Conservation (phyloP, 2,797 vertebrate species). For the Syngnathus rostellatus region DNA sequence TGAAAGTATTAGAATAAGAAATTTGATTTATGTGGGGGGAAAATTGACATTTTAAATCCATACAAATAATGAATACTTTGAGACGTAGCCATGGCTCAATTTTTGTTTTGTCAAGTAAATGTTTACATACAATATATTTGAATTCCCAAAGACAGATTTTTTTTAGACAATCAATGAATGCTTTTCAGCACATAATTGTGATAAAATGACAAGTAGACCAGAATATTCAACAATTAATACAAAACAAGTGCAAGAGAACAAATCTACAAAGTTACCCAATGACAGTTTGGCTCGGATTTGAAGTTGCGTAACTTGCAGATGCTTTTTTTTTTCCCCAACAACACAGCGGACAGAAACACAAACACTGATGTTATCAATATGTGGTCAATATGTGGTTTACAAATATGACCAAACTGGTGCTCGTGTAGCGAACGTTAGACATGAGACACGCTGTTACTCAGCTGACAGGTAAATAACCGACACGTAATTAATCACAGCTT, state of each 20-base stretch:
- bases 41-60: background rate
- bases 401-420: constrained; percentile 1
- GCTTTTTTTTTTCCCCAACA: background rate
- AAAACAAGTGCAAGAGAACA: constrained; percentile 1
- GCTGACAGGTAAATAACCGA: background rate
- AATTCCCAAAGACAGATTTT: background rate
- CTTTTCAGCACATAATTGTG: background rate
- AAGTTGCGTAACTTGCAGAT: background rate
- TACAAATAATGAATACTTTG: background rate
- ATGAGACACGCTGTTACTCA: constrained; percentile 2
- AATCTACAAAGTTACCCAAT: background rate
- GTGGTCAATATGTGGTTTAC: background rate
- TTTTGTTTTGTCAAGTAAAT: constrained; percentile 1
- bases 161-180: background rate
- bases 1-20: too few species aligned
- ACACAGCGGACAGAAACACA: constrained; percentile 1
- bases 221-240: background rate
- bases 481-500: constrained; percentile 1
- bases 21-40: background rate
- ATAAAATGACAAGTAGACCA: background rate
- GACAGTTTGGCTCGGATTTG: background rate
- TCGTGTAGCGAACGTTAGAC: background rate
- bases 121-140: constrained; percentile 1
- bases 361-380: background rate
- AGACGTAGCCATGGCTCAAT: background rate